Conservation (phyloP, 2,888 invertebrate species). For the Embidobia sp. region DNA sequence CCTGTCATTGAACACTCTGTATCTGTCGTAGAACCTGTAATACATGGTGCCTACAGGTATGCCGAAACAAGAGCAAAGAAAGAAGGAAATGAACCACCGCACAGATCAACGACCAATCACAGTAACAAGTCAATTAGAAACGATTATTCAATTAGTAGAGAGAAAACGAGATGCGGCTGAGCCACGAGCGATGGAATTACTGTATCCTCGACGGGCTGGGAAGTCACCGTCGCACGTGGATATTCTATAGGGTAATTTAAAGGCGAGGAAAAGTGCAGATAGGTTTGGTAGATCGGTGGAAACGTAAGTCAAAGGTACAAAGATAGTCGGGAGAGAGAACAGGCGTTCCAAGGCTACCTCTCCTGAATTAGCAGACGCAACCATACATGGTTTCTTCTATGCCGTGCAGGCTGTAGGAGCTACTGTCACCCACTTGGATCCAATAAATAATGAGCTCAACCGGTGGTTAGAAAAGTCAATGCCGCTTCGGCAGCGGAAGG, state of each 20-base stretch:
- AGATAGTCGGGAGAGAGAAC: slow-evolving; percentile 25
- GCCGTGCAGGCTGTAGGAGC: slow-evolving; percentile 55
- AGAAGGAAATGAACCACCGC: too few species aligned
- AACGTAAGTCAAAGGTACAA: slow-evolving; percentile 40
- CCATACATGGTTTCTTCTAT: slow-evolving; percentile 73
- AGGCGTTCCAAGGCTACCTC: slow-evolving; percentile 67
- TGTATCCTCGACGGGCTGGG: slow-evolving; percentile 42
- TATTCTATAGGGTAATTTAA: slow-evolving; percentile 31
- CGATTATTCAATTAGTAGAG: slow-evolving; percentile 9
- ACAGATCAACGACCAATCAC: too few species aligned
- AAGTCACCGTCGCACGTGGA: slow-evolving; percentile 15
- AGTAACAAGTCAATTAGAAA: too few species aligned
- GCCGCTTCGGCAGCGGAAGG: not conserved
- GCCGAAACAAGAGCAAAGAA: not conserved
- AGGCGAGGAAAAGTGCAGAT: slow-evolving; percentile 38
- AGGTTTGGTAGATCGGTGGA: slow-evolving; percentile 16
- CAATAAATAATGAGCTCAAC: slow-evolving; percentile 47
- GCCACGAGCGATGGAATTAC: slow-evolving; percentile 44
- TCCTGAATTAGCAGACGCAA: slow-evolving; percentile 65
- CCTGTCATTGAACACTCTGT: slow-evolving; percentile 80
- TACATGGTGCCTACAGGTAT: slow-evolving; percentile 71
- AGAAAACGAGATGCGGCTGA: slow-evolving; percentile 4
- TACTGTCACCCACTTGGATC: slow-evolving; percentile 57
- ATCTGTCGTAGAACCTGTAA: slow-evolving; percentile 80
- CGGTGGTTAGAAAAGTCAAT: slow-evolving; percentile 3